Evolutionary conservation across 2,888 invertebrate genomes (phyloP), one percentile per base, ranked within the genome.

Genomic region (Ophion costatus): DNA sequence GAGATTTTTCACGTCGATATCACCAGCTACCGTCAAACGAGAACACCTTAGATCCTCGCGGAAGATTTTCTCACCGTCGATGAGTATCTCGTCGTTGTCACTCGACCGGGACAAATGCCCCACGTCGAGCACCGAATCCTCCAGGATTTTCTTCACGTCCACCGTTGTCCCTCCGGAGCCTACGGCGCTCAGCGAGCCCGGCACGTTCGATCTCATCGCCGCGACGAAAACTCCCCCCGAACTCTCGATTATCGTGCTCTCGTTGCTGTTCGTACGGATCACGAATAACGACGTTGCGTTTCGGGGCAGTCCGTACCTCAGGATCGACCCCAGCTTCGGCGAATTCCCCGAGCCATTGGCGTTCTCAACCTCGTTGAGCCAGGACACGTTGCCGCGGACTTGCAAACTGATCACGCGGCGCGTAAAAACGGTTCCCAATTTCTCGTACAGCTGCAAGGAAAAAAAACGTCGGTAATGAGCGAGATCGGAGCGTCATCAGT

Each of bases 361-460:
- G 69, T 2, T 77, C 42, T 45, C 91, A 90, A n/a, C 63, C 85
- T 80, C 73, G 9, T 84, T 3, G 11, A 17, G 67, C 93, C 93
- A 93, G 11, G 77, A 86, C 20, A 92, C 51, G 45, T 87, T 88
- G 59, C 91, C 92, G 1, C 87, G 24, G 14, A 92, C 87, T n/a
- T 45, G 84, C 17, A 92, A 81, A 75, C 80, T 80, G 1, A 67
- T 67, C 9, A 90, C 83, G 14, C 73, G 42, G 22, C 66, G 84
- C 14, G 81, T 42, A 0, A 89, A 82, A 42, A 92, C 79, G 9
- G 24, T 59, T 4, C 84, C 59, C 51, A 90, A 77, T 17, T 64
- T 85, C 0, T 88, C 79, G 70, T 88, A 87, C 14, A 92, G 42
- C 91, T 92, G 77, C 11, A 22, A 75, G 38, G 88, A 89, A 45